phyloP scores from a whole-genome alignment of 2,888 invertebrate species.

The Sycophila texana region DNA sequence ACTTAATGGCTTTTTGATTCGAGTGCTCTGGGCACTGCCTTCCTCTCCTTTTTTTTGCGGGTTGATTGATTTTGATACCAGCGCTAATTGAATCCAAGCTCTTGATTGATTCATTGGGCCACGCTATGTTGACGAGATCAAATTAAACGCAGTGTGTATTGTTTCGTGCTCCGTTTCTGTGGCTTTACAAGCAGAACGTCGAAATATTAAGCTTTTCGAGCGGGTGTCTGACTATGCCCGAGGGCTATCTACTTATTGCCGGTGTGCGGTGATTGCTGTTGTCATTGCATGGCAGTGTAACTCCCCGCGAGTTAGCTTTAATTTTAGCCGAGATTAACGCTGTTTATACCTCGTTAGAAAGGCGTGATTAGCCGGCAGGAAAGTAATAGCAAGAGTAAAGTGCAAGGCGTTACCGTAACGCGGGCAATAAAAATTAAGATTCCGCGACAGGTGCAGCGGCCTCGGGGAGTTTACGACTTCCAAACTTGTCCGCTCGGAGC shows the following conservation, averaged over 20 bases:
- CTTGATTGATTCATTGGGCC: not conserved
- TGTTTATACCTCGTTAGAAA: conserved; percentile 1
- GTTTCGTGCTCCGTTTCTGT: not conserved
- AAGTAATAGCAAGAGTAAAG: too few relatives aligned
- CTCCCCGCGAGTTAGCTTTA: too few relatives aligned
- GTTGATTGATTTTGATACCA: not conserved
- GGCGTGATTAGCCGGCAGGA: not conserved
- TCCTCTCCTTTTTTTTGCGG: not conserved
- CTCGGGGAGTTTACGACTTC: conserved; percentile 1
- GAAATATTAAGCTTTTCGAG: not conserved
- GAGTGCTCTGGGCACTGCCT: not conserved
- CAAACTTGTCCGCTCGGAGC: conserved; percentile 1
- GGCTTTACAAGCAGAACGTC: not conserved
- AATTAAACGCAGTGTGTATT: not conserved
- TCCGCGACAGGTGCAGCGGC: not conserved
- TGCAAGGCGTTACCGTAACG: too few relatives aligned
- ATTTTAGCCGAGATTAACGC: not conserved
- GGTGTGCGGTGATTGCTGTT: too few relatives aligned
- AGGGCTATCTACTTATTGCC: not conserved
- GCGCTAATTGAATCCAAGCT: not conserved
- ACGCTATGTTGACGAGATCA: not conserved
- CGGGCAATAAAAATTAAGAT: conserved; percentile 1
- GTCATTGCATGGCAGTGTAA: too few relatives aligned
- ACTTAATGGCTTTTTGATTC: conserved; percentile 2
- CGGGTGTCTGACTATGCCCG: not conserved